A percentile compares a stretch with the other conserved stretches of the same genome.
Evolutionary conservation across 2,113 vertebrate genomes (phyloP).

Genomic region (Carettochelys insculpta): DNA sequence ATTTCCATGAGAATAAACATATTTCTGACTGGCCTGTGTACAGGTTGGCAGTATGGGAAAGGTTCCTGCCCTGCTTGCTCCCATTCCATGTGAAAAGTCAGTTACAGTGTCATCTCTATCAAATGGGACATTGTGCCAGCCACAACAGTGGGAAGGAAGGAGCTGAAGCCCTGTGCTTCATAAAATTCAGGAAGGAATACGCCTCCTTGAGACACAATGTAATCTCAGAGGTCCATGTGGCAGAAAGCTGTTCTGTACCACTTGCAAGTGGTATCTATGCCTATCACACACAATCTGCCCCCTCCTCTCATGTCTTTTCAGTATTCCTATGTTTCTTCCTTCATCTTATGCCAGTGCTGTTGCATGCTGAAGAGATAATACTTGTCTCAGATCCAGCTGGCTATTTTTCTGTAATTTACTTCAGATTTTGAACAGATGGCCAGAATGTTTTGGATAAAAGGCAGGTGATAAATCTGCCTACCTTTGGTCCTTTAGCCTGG

Average conservation of each 20-base stretch:
- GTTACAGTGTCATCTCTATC: rapidly evolving
- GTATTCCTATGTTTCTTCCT: neutral
- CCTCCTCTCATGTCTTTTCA: no score
- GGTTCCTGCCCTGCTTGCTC: neutral
- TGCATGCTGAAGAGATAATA: neutral
- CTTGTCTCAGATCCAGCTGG: neutral
- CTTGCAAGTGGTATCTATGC: neutral
- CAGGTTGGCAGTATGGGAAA: neutral
- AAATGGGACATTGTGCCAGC: neutral
- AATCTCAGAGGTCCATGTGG: rapidly evolving
- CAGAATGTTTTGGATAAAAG: neutral
- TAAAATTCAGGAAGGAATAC: neutral
- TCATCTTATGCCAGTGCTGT: neutral
- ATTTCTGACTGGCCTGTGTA: neutral
- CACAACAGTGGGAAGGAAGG: neutral
- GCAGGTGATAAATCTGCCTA: neutral
- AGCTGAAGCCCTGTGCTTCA: neutral
- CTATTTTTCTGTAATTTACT: neutral
- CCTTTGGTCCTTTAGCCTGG: neutral
- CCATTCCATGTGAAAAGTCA: neutral
- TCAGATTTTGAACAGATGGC: neutral
- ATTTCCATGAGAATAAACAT: neutral
- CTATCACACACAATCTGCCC: neutral
- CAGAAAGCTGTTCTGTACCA: rapidly evolving
- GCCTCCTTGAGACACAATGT: rapidly evolving